phyloP scores from a whole-genome alignment of 2,113 vertebrate genomes.

The Oncorhynchus tshawytscha region DNA sequence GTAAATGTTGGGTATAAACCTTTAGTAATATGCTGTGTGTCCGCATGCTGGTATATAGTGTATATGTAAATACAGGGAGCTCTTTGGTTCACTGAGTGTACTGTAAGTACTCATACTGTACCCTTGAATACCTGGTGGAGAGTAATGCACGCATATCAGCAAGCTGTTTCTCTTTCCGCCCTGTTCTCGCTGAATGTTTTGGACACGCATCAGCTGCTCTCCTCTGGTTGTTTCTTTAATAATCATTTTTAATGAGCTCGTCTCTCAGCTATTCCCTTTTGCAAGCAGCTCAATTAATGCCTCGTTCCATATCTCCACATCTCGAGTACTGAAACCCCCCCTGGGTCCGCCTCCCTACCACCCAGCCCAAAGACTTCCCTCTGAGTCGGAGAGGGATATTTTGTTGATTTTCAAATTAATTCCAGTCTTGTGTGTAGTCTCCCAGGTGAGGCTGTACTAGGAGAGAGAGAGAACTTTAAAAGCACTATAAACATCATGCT shows the following conservation, averaged over 20 bases:
- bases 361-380: not conserved
- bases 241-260: constrained; percentile 81
- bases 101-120: too few species aligned
- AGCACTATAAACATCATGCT: not conserved
- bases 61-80: too few species aligned
- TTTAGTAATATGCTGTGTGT: too few species aligned
- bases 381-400: not conserved
- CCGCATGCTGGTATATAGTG: too few species aligned
- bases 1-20: too few species aligned
- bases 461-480: constrained; percentile 14
- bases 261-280: constrained; percentile 59
- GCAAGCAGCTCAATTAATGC: constrained; percentile 72
- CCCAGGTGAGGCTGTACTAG: not conserved
- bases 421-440: not conserved
- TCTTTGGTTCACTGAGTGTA: too few species aligned
- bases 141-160: too few species aligned
- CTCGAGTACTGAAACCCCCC: constrained; percentile 48
- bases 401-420: not conserved
- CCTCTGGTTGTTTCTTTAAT: constrained; percentile 74
- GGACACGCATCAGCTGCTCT: constrained; percentile 42
- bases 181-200: constrained; percentile 27
- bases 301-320: constrained; percentile 62
- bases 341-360: constrained; percentile 21
- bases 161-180: too few species aligned
- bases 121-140: too few species aligned